These are phyloP conservation scores for Desoria tigrina DNA, from an alignment of 2,888 invertebrate genomes.

Conservation along the genomic window DNA sequence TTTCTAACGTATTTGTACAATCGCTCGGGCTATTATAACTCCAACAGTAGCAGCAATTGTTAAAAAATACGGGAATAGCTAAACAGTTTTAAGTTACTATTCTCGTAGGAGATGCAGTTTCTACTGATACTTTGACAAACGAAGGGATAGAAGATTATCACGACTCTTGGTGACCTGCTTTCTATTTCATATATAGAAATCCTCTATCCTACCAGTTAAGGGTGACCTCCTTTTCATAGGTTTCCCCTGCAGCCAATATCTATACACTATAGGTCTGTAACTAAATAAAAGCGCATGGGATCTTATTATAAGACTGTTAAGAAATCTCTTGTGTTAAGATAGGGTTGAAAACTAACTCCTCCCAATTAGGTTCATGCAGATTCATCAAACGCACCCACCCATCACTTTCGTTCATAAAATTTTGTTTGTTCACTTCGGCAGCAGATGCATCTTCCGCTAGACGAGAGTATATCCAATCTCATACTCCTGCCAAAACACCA, in stretches of 20 bases:
- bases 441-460: background rate
- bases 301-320: too few relatives aligned
- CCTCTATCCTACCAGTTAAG: background rate
- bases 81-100: background rate
- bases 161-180: constrained; percentile 22
- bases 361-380: background rate
- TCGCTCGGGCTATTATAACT: background rate
- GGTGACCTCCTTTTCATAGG: background rate
- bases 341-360: background rate
- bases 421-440: background rate
- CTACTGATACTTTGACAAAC: too few relatives aligned
- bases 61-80: background rate
- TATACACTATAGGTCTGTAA: too few relatives aligned
- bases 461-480: background rate
- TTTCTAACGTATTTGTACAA: too few relatives aligned
- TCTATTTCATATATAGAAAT: constrained; percentile 10
- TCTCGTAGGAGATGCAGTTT: background rate
- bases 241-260: too few relatives aligned
- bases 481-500: too few relatives aligned
- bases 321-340: too few relatives aligned
- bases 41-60: background rate
- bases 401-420: background rate
- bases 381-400: background rate
- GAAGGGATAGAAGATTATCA: too few relatives aligned
- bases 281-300: too few relatives aligned